Base-by-base conservation (phyloP, 2,888 invertebrate genomes). In the Diaprepes abbreviatus region DNA sequence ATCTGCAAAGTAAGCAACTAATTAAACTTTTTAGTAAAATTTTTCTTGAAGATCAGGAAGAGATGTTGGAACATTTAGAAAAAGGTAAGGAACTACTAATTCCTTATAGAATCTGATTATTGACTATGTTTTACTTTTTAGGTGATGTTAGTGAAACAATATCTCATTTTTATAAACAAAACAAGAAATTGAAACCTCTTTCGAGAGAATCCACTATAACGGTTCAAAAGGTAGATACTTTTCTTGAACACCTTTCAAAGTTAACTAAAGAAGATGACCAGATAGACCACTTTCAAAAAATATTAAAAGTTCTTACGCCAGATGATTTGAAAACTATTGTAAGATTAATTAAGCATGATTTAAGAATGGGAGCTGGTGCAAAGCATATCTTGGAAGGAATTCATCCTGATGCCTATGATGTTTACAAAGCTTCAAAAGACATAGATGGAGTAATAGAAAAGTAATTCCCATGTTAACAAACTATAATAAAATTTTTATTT, bases 341-440 rank as follows among this genome's bases (percentile, higher is more conserved):
- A 16, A 88, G 97, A 10, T 85, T 97, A 36, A 92, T 98, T 24
- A 96, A 95, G 83, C 94, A 95, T 78, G 97, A 98, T 85, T 86
- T 98, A 66, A 86, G 96, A 74, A 97, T 97, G 78, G 96, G 96
- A 81, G 93, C 96, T 28, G 96, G 97, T 0, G 93, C 96, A 0
- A 95, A 97, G 82, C 95, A 95, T 82, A 92, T 98, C 85, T 89
- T 97, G 54, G 94, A 93, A 78, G 96, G 93, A 0, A 88, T 98
- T 21, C 94, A 96, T 82, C 89, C 92, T 0, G 91, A 94, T 81
- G 97, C 97, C 0, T 97, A 97, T 81, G 88, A 89, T 73, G 92
- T 93, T 0, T 97, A 95, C 83, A 96, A 97, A 84, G 90, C 93
- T 0, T 94, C 94, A 0, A 86, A 93, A 52, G 91, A 97, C 82